phyloP scores from a whole-genome alignment of 2,113 vertebrate species.

The Motacilla alba region DNA sequence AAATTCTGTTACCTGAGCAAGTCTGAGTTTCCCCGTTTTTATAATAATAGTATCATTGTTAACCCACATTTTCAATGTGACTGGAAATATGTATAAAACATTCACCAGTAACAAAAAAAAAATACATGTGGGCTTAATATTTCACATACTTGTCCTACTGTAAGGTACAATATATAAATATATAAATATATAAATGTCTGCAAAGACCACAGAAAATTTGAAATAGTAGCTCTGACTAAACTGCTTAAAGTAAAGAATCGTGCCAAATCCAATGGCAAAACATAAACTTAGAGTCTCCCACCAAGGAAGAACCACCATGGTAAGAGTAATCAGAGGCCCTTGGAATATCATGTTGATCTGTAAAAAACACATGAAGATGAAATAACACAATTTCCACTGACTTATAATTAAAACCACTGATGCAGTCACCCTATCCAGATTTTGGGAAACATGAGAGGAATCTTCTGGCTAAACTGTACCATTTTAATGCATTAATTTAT shows the following conservation, averaged over 20 bases:
- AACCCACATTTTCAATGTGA: neutral
- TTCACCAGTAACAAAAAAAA: neutral
- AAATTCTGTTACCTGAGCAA: neutral
- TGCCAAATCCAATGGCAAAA: constrained; percentile 2
- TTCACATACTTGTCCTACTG: neutral
- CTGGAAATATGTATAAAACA: neutral
- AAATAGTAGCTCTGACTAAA: neutral
- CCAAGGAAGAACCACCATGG: constrained; percentile 11
- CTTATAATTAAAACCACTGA: constrained; percentile 64
- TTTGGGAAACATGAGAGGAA: constrained; percentile 18
- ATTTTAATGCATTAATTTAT: constrained; percentile 21
- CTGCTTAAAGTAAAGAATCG: constrained; percentile 1
- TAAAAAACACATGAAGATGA: constrained; percentile 3
- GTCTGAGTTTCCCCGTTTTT: neutral
- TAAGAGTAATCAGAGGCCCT: neutral
- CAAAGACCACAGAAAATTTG: neutral
- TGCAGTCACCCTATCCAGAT: constrained; percentile 2
- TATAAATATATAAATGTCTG: neutral
- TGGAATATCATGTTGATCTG: constrained; percentile 7
- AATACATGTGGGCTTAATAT: neutral
- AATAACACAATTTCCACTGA: constrained; percentile 7
- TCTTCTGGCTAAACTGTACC: neutral
- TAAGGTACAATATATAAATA: neutral
- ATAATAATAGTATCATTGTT: neutral
- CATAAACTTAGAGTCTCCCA: constrained; percentile 16